phyloP scores from a whole-genome alignment of 1,140 invertebrate genomes.

The Achatina immaculata region DNA sequence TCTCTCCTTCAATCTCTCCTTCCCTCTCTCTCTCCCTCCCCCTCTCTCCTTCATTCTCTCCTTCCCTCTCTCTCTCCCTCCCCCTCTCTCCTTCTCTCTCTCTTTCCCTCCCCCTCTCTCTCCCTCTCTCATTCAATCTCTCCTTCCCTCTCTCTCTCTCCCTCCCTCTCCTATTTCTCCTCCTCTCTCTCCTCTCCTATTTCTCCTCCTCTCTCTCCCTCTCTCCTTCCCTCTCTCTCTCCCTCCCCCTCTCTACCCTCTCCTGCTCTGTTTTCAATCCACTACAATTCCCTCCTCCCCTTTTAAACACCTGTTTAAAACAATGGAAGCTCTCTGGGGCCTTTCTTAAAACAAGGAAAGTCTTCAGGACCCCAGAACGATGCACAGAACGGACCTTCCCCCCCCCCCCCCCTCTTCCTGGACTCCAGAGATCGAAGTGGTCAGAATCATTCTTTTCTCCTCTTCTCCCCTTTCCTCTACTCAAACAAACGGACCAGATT shows the following conservation, averaged over 20 bases:
- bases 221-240: slow-evolving; percentile 21
- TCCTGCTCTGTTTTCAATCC: background rate
- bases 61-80: background rate
- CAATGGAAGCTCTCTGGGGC: too few relatives aligned
- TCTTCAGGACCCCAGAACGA: too few relatives aligned
- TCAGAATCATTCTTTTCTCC: too few relatives aligned
- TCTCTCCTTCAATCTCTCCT: background rate
- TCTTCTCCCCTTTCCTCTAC: too few relatives aligned
- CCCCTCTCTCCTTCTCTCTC: background rate
- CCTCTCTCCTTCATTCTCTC: background rate
- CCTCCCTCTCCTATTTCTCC: slow-evolving; percentile 1
- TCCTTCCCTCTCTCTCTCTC: background rate
- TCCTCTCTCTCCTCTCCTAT: background rate
- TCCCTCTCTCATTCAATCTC: background rate
- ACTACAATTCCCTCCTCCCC: too few relatives aligned
- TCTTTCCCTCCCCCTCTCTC: background rate
- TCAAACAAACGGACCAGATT: too few relatives aligned
- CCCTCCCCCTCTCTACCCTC: slow-evolving; percentile 9
- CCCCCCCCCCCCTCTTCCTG: too few relatives aligned
- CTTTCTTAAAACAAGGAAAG: too few relatives aligned
- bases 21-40: slow-evolving; percentile 11
- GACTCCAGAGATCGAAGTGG: too few relatives aligned
- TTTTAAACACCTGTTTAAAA: too few relatives aligned
- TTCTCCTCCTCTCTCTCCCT: background rate
- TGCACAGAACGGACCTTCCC: too few relatives aligned